Conservation (phyloP, 1,140 invertebrate species). For the Panagrolaimus sp. region DNA sequence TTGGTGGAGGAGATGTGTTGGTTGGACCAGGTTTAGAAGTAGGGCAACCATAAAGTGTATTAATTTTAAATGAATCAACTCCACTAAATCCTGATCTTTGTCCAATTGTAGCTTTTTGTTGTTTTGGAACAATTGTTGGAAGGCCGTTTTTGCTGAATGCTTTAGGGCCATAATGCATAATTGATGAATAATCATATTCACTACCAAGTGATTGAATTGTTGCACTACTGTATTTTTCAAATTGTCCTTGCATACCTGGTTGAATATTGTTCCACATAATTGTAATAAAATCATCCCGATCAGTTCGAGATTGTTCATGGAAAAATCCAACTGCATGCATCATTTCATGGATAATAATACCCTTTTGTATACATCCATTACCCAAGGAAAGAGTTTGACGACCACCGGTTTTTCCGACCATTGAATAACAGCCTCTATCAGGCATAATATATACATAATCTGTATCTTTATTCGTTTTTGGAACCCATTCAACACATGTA, state of each 20-base stretch:
- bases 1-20: constrained; percentile 40
- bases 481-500: constrained; percentile 57
- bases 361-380: constrained; percentile 67
- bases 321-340: constrained; percentile 60
- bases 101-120: constrained; percentile 59
- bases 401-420: constrained; percentile 52
- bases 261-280: constrained; percentile 60
- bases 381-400: constrained; percentile 63
- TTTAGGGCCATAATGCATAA: constrained; percentile 62
- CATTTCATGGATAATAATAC: constrained; percentile 60
- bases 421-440: constrained; percentile 56
- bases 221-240: constrained; percentile 56
- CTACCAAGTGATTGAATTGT: constrained; percentile 56
- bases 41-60: constrained; percentile 61
- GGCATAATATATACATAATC: constrained; percentile 58
- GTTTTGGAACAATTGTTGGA: constrained; percentile 59
- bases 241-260: constrained; percentile 55
- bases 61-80: constrained; percentile 61
- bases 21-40: constrained; percentile 53
- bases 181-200: constrained; percentile 61
- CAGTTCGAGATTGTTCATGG: constrained; percentile 60
- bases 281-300: constrained; percentile 58
- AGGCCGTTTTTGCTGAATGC: constrained; percentile 59
- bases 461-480: constrained; percentile 41
- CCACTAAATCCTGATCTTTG: constrained; percentile 60